Evolutionary conservation across 2,888 invertebrate genomes (phyloP).

Genomic region (Diloba caeruleocephala): DNA sequence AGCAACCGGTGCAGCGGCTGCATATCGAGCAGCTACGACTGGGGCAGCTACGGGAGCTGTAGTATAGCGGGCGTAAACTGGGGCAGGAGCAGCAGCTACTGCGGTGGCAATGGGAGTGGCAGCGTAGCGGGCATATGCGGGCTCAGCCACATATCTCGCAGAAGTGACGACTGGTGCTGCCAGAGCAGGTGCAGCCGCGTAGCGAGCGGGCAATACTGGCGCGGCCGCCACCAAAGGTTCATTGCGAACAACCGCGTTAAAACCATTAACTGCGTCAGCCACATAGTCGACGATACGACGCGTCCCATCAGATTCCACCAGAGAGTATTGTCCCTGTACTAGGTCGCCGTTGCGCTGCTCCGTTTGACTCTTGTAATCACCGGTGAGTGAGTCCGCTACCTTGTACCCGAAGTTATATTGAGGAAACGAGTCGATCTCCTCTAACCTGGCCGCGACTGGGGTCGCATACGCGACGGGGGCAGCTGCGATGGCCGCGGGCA

Average conservation of each 20-base stretch:
- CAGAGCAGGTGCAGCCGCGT: conserved; percentile 64
- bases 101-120: conserved; percentile 36
- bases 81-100: conserved; percentile 35
- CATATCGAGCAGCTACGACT: conserved; percentile 51
- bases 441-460: conserved; percentile 71
- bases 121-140: conserved; percentile 51
- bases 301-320: conserved; percentile 82
- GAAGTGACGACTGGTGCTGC: conserved; percentile 74
- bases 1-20: conserved; percentile 55
- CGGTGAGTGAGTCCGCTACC: conserved; percentile 81
- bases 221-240: conserved; percentile 75
- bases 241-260: conserved; percentile 82
- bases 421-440: conserved; percentile 88
- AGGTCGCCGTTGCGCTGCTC: conserved; percentile 88
- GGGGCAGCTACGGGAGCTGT: conserved; percentile 65
- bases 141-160: conserved; percentile 64
- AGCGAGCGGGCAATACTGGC: conserved; percentile 70
- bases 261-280: conserved; percentile 80
- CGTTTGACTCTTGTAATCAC: conserved; percentile 82
- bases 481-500: conserved; percentile 70
- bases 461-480: conserved; percentile 71
- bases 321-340: conserved; percentile 82
- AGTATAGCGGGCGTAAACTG: conserved; percentile 19
- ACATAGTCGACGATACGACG: conserved; percentile 79
- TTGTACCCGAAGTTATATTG: conserved; percentile 87